Base-by-base conservation (phyloP, 2,797 vertebrate genomes). In the Pampus argenteus region DNA sequence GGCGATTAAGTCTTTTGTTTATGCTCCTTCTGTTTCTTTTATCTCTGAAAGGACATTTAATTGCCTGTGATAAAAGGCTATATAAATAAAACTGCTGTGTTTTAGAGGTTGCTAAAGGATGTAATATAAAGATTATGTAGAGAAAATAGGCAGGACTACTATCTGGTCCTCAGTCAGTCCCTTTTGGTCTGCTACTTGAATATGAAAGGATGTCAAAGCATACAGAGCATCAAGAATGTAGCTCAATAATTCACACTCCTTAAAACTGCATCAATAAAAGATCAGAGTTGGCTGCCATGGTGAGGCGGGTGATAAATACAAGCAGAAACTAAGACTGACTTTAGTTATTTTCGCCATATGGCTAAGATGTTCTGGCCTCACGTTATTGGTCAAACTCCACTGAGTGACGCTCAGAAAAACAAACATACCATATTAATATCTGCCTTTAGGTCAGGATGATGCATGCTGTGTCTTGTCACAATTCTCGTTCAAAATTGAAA, bases 201-300 rank as follows among this genome's bases (percentile, higher is more conserved):
- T 87, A 85, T 74, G 79, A 86, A 85, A 81, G 60, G 66, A 86
- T 71, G 68, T 62, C 64, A 64, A 59, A 74, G 72, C 69, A 40
- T 50, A 70, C 67, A 40, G 68, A 64, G 83, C 76, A 47, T 71
- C 26, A 14, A 87, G 58, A 52, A 72, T 40, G 63, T 55, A 50
- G 17, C 81, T 94, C 87, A 93, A 92, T 93, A 90, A 93, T 93
- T 94, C 86, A 93, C 83, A 84, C 79, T 81, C 56, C 75, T 85
- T 89, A 86, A 91, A 92, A 88, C 80, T 28, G 68, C 86, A 92
- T 93, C 74, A 94, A 94, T 93, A 93, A 93, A 91, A 92, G 77
- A 93, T 92, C 79, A 59, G 63, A 78, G 64, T 38, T 51, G 59
- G 76, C 75, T 34, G 71, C 66, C 15, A 28, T 3, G 15, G 28